Percentiles rank a stretch among this genome's conserved stretches.
Evolutionary conservation across 2,888 invertebrate species (phyloP).

Genomic region (Parochlus steinenii): DNA sequence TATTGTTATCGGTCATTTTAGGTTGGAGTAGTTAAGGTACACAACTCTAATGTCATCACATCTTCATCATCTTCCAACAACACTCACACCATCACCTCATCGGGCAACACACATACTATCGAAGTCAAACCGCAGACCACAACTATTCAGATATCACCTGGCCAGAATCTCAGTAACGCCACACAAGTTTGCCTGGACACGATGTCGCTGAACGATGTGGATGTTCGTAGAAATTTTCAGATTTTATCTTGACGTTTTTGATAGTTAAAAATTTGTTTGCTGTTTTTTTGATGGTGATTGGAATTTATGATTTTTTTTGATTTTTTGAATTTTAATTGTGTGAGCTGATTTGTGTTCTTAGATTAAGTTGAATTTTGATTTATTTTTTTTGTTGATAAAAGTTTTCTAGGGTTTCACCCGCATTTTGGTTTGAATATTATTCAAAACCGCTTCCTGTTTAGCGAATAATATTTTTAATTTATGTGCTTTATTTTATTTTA

Average conservation of each 20-base stretch:
- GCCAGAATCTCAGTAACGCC: slow-evolving; percentile 27
- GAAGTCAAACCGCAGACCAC: slow-evolving; percentile 25
- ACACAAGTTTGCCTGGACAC: slow-evolving; percentile 67
- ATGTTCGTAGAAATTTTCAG: slow-evolving; percentile 39
- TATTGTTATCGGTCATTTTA: too few relatives aligned
- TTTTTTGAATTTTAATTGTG: slow-evolving; percentile 12
- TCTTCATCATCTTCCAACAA: slow-evolving; percentile 6
- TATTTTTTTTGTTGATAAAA: slow-evolving; percentile 11
- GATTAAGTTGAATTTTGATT: slow-evolving; percentile 13
- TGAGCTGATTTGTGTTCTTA: slow-evolving; percentile 13
- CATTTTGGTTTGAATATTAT: slow-evolving; percentile 4
- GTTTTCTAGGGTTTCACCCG: slow-evolving; percentile 12
- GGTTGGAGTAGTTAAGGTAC: slow-evolving; percentile 30
- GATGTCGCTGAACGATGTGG: slow-evolving; percentile 55
- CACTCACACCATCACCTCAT: slow-evolving; percentile 7
- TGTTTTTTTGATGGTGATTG: slow-evolving; percentile 4
- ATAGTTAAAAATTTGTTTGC: not conserved
- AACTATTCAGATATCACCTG: slow-evolving; percentile 28
- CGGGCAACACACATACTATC: not conserved
- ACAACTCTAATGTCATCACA: slow-evolving; percentile 25
- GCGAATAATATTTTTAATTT: slow-evolving; percentile 4
- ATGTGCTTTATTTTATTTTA: not conserved
- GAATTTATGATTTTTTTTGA: slow-evolving; percentile 13
- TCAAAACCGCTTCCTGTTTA: slow-evolving; percentile 9
- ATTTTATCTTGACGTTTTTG: slow-evolving; percentile 10